Conservation (phyloP, 2,797 vertebrate species). For the Parauchenoglanis ngamensis region DNA sequence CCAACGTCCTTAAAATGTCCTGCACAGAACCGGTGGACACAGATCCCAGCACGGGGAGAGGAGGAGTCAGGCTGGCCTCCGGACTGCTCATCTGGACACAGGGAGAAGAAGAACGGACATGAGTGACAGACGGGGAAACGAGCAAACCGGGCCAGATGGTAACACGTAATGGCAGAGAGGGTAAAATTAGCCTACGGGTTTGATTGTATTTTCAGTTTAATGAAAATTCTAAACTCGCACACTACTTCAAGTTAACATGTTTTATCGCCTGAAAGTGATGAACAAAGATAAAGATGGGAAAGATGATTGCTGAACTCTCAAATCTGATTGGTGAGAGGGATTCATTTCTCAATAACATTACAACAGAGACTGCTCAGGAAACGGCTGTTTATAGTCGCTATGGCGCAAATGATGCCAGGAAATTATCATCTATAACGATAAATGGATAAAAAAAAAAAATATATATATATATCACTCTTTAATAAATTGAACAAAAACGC, state of each 20-base stretch:
- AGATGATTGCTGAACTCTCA: neutral
- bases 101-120: neutral
- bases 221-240: neutral
- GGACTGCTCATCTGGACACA: slow-evolving; percentile 90
- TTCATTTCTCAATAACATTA: neutral
- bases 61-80: slow-evolving; percentile 86
- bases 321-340: neutral
- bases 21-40: slow-evolving; percentile 80
- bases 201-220: neutral
- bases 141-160: neutral
- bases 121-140: neutral
- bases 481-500: neutral
- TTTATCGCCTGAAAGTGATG: neutral
- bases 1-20: slow-evolving; percentile 80
- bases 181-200: too few relatives aligned
- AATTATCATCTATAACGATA: neutral
- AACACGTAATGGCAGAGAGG: neutral
- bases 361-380: neutral
- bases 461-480: neutral
- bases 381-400: neutral
- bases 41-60: slow-evolving; percentile 76
- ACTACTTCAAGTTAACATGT: neutral
- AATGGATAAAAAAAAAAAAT: neutral
- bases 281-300: neutral
- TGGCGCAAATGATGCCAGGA: neutral